A percentile compares a stretch with the other conserved stretches of the same genome.
phyloP scores from a whole-genome alignment of 2,113 vertebrate genomes.

The Hippocampus guttulatus region DNA sequence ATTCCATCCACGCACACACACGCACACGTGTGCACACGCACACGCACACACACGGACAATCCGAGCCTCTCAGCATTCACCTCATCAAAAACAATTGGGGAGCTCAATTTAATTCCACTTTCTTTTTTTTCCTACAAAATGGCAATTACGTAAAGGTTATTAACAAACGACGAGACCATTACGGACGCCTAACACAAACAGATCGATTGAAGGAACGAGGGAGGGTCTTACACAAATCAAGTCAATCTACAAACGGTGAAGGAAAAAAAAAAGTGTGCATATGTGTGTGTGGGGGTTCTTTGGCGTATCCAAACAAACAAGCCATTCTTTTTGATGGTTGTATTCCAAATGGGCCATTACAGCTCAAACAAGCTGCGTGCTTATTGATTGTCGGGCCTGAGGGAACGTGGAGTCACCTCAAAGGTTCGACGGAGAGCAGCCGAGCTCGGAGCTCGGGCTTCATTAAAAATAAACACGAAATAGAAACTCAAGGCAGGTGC shows the following conservation, averaged over 20 bases:
- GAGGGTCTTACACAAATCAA: constrained; percentile 31
- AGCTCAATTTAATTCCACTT: constrained; percentile 53
- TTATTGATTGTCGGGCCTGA: constrained; percentile 53
- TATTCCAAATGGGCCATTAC: constrained; percentile 67
- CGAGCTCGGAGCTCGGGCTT: constrained; percentile 9
- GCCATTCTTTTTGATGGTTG: constrained; percentile 49
- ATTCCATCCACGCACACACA: constrained; percentile 48
- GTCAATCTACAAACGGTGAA: constrained; percentile 32
- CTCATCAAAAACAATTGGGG: constrained; percentile 63
- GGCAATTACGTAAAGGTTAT: constrained; percentile 62
- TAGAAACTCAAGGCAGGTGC: neutral
- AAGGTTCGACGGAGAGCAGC: constrained; percentile 13
- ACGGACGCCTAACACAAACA: constrained; percentile 60
- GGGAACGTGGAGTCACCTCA: constrained; percentile 38
- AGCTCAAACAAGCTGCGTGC: constrained; percentile 54
- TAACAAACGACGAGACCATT: constrained; percentile 57
- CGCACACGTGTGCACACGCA: constrained; percentile 24
- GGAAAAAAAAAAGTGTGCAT: constrained; percentile 5
- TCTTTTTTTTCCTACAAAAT: constrained; percentile 44
- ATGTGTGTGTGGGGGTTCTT: too few relatives aligned
- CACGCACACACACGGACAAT: neutral
- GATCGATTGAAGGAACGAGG: constrained; percentile 61
- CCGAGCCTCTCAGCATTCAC: constrained; percentile 43
- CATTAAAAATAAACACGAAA: neutral
- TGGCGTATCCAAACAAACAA: constrained; percentile 40